A percentile compares a stretch with the other conserved stretches of the same genome.
Evolutionary conservation across 2,797 vertebrate species (phyloP).

Genomic region (Darevskia nairensis): DNA sequence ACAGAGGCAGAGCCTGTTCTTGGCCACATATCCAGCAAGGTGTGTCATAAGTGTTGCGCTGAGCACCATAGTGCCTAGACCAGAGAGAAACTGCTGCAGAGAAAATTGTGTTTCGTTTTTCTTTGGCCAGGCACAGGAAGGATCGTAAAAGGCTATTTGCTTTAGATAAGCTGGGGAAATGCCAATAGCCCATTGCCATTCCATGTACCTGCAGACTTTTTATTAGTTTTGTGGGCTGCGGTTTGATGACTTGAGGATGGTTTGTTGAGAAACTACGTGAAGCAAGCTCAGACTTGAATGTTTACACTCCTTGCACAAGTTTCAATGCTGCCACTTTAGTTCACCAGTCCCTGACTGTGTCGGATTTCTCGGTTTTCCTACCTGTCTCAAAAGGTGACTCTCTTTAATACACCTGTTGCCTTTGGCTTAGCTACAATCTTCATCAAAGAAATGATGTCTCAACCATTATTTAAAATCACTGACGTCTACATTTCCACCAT

Average conservation of each 20-base stretch:
- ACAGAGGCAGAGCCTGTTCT: conserved; percentile 16
- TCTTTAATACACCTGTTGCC: not conserved
- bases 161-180: not conserved
- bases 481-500: not conserved
- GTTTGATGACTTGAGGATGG: not conserved
- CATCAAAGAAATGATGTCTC: not conserved
- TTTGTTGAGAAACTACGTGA: conserved; percentile 6
- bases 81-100: not conserved
- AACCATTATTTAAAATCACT: not conserved
- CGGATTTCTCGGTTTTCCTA: not conserved
- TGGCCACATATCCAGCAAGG: not conserved
- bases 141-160: not conserved
- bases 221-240: not conserved
- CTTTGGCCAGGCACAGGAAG: not conserved
- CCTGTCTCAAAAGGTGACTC: not conserved
- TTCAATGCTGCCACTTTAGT: not conserved
- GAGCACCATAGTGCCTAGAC: not conserved
- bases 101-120: not conserved
- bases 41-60: not conserved
- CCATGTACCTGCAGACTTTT: not conserved
- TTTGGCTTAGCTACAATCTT: not conserved
- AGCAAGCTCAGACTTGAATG: conserved; percentile 14
- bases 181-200: not conserved
- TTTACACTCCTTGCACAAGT: not conserved
- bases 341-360: not conserved